Conservation (phyloP, 2,113 vertebrate species). For the Podarcis raffonei region DNA sequence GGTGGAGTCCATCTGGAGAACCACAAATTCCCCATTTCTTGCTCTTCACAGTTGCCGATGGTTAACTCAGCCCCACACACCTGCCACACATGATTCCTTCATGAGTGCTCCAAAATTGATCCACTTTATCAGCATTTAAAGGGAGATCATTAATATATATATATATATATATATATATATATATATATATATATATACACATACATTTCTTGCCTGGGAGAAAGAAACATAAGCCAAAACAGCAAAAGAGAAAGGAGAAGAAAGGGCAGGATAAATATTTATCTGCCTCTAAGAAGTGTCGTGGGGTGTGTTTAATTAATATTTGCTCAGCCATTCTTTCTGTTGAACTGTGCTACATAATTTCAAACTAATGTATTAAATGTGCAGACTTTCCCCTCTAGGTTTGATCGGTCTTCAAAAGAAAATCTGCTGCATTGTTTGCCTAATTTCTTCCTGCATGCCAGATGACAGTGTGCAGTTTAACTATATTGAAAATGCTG, state of each 20-base stretch:
- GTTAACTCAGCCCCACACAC: not conserved
- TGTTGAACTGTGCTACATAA: not conserved
- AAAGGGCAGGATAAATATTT: not conserved
- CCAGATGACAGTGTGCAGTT: not conserved
- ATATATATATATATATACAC: not conserved
- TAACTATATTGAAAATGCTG: constrained; percentile 7
- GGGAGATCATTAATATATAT: not conserved
- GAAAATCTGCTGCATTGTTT: fast-evolving
- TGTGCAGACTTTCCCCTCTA: not conserved
- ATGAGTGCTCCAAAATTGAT: not conserved
- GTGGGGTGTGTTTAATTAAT: constrained; percentile 12
- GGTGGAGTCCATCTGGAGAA: not conserved
- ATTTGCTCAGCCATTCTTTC: not conserved
- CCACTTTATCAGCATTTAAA: not conserved
- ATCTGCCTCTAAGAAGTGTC: not conserved
- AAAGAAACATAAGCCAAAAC: constrained; percentile 5
- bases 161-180: not conserved
- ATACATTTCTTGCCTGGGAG: not conserved
- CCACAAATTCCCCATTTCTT: not conserved
- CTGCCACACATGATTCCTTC: not conserved
- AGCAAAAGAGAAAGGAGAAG: not conserved
- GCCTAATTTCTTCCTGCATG: not conserved
- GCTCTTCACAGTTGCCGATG: no score
- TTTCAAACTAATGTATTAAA: constrained; percentile 5
- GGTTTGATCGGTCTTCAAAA: constrained; percentile 23